Percentiles rank a stretch among this genome's conserved stretches.
phyloP scores from a whole-genome alignment of 2,113 vertebrate species.

The Camelus bactrianus region DNA sequence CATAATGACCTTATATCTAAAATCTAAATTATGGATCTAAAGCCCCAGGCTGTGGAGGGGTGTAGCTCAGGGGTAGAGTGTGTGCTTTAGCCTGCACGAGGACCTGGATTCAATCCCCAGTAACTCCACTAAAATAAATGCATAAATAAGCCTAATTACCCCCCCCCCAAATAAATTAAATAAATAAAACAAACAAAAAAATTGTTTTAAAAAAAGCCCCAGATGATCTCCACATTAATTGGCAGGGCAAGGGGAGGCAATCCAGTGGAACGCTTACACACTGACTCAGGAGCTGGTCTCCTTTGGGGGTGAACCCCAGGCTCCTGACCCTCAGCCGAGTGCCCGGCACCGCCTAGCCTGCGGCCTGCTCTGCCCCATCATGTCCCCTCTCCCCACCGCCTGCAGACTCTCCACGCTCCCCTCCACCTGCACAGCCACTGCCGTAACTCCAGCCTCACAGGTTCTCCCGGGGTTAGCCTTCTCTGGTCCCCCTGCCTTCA shows the following conservation, averaged over 20 bases:
- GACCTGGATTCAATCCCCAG: no score
- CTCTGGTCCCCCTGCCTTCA: neutral
- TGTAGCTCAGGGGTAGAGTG: no score
- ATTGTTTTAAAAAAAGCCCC: neutral
- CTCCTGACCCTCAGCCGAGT: neutral
- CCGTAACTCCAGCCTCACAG: neutral
- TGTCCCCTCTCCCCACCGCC: neutral
- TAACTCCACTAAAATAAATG: no score
- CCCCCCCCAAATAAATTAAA: no score
- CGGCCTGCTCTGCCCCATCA: neutral
- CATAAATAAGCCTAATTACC: no score
- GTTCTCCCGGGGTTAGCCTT: neutral
- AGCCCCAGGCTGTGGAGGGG: neutral
- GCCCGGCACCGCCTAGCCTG: no score
- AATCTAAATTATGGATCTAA: no score
- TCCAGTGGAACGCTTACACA: accelerated
- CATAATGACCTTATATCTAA: neutral
- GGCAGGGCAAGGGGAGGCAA: neutral
- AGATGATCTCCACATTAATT: no score
- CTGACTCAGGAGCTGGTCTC: neutral
- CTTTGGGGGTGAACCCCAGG: neutral
- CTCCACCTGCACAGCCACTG: neutral
- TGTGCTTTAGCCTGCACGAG: no score
- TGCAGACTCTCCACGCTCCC: accelerated
- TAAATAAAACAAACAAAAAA: no score